phyloP scores from a whole-genome alignment of 2,113 vertebrate species.

The Spea bombifrons region DNA sequence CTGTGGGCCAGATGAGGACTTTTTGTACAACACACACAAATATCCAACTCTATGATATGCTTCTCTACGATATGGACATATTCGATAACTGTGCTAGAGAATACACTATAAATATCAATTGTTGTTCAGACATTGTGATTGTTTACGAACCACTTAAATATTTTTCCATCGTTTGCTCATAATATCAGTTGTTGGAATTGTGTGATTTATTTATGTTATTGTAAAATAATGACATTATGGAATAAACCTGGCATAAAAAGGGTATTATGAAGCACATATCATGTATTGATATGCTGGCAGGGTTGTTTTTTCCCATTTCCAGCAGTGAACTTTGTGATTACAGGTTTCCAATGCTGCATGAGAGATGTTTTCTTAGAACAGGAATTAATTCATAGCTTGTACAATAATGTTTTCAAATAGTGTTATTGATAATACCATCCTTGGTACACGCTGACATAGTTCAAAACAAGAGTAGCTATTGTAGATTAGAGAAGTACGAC shows the following conservation, averaged over 20 bases:
- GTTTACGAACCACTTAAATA: no score
- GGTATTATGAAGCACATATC: not conserved
- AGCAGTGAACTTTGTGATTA: slow-evolving; percentile 26
- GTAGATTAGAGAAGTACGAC: slow-evolving; percentile 44
- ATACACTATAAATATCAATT: no score
- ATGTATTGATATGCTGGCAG: not conserved
- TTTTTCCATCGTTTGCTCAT: no score
- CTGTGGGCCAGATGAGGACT: no score
- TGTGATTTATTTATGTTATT: no score
- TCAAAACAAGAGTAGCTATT: slow-evolving; percentile 10
- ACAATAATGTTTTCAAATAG: slow-evolving; percentile 25
- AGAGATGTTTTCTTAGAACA: slow-evolving; percentile 10
- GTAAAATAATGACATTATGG: no score
- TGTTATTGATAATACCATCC: slow-evolving; percentile 13
- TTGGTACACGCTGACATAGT: slow-evolving; percentile 9
- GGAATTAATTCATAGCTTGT: slow-evolving; percentile 17
- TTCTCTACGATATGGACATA: no score
- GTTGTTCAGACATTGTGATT: no score
- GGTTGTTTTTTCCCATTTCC: slow-evolving; percentile 6
- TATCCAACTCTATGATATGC: no score
- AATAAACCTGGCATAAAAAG: not conserved
- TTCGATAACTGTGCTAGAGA: no score
- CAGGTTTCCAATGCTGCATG: not conserved
- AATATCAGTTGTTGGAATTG: no score
- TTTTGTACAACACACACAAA: no score